A percentile compares a stretch with the other conserved stretches of the same genome.
phyloP scores from a whole-genome alignment of 2,888 invertebrate species.

The Lasioglossum pauxillum region DNA sequence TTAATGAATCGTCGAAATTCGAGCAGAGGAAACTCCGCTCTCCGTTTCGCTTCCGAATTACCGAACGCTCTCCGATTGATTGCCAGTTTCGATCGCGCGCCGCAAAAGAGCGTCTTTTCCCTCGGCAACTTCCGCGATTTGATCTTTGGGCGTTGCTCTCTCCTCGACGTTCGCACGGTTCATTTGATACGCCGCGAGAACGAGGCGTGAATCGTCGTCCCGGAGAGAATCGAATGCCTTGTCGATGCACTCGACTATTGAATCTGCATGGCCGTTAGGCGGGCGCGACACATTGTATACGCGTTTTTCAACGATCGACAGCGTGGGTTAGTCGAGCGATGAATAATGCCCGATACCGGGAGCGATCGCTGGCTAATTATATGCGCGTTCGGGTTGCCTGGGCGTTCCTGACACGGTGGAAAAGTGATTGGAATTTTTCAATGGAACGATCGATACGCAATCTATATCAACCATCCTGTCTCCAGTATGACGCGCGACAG shows the following conservation, averaged over 20 bases:
- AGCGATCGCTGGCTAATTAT: slow-evolving; percentile 13
- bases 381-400: neutral
- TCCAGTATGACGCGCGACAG: neutral
- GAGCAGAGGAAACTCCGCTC: neutral
- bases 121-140: neutral
- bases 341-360: slow-evolving; percentile 8
- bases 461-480: neutral
- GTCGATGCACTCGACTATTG: slow-evolving; percentile 1
- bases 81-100: neutral
- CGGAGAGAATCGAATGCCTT: neutral
- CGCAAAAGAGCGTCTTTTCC: neutral
- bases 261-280: neutral
- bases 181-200: neutral
- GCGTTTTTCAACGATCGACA: neutral
- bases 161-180: neutral
- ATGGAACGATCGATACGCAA: neutral
- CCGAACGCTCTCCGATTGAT: neutral
- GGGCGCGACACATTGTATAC: neutral
- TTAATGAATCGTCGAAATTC: slow-evolving; percentile 34
- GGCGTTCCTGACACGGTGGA: neutral
- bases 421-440: slow-evolving; percentile 15
- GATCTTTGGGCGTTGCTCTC: neutral
- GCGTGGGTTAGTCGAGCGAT: slow-evolving; percentile 25
- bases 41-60: neutral
- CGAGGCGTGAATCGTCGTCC: neutral